Evolutionary conservation across 2,888 invertebrate genomes (phyloP).

Genomic region (Lasioglossum marginatum): DNA sequence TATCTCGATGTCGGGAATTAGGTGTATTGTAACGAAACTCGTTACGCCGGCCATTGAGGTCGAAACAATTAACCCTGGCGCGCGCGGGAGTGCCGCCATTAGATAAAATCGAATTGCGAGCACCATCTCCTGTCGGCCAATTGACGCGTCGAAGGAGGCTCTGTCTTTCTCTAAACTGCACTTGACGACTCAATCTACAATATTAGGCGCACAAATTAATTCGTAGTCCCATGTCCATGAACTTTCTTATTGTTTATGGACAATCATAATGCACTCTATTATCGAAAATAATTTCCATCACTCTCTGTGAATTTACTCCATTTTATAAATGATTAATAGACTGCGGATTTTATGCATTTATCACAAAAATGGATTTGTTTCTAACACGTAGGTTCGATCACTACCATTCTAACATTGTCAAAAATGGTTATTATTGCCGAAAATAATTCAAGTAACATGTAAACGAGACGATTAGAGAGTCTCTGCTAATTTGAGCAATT

Average conservation of each 20-base stretch:
- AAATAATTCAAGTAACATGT: background rate
- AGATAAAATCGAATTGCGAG: conserved; percentile 41
- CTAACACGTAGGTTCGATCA: too few species aligned
- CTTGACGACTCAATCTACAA: background rate
- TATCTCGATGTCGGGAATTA: conserved; percentile 77
- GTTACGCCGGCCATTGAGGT: conserved; percentile 69
- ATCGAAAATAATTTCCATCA: background rate
- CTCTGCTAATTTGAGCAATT: background rate
- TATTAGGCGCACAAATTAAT: background rate
- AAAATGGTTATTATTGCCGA: background rate
- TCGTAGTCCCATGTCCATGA: background rate
- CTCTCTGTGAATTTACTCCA: background rate
- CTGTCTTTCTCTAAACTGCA: background rate
- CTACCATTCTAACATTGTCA: background rate
- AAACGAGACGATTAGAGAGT: background rate
- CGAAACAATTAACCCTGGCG: conserved; percentile 72
- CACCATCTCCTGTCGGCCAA: conserved; percentile 20
- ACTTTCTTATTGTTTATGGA: background rate
- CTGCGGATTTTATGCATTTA: too few species aligned
- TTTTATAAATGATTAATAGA: too few species aligned
- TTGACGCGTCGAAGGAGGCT: background rate
- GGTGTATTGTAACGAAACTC: conserved; percentile 73
- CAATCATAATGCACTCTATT: background rate
- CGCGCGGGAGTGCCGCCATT: conserved; percentile 1
- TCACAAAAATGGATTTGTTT: too few species aligned